Conservation (phyloP, 2,113 vertebrate genomes). For the Oncorhynchus clarkii region DNA sequence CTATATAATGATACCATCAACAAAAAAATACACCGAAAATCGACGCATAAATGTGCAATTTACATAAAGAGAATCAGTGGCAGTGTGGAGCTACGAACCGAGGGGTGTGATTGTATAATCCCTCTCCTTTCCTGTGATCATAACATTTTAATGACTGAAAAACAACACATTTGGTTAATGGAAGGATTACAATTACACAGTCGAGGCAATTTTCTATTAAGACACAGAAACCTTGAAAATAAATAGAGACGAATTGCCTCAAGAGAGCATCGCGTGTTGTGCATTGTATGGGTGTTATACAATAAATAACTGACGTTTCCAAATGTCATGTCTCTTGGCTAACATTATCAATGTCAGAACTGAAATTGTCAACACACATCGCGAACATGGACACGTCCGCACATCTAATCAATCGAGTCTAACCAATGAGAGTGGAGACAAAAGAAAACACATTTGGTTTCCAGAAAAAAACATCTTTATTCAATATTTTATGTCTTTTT, state of each 20-base stretch:
- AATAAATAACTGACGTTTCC: slow-evolving; percentile 15
- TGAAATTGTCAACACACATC: neutral
- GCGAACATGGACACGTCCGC: neutral
- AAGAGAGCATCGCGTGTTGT: slow-evolving; percentile 61
- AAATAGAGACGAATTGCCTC: neutral
- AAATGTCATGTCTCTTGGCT: slow-evolving; percentile 39
- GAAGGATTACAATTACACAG: slow-evolving; percentile 18
- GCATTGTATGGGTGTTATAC: slow-evolving; percentile 77
- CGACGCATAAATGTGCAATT: slow-evolving; percentile 86
- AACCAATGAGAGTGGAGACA: slow-evolving; percentile 37
- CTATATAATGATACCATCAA: slow-evolving; percentile 90
- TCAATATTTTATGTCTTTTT: slow-evolving; percentile 67
- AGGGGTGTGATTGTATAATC: slow-evolving; percentile 87
- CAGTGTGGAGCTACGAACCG: slow-evolving; percentile 84
- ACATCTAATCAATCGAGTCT: slow-evolving; percentile 28
- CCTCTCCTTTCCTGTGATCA: slow-evolving; percentile 86
- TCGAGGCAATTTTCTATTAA: slow-evolving; percentile 43
- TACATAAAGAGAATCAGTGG: slow-evolving; percentile 88
- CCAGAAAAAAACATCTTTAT: slow-evolving; percentile 65
- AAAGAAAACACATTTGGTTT: slow-evolving; percentile 46
- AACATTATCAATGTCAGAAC: neutral
- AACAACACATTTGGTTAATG: slow-evolving; percentile 84
- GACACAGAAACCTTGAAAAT: neutral
- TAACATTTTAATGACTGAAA: slow-evolving; percentile 88
- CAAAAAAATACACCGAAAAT: slow-evolving; percentile 70